A percentile compares a stretch with the other conserved stretches of the same genome.
These are phyloP conservation scores for Lates japonicus DNA, from an alignment of 2,797 vertebrate species.

Conservation along the genomic window DNA sequence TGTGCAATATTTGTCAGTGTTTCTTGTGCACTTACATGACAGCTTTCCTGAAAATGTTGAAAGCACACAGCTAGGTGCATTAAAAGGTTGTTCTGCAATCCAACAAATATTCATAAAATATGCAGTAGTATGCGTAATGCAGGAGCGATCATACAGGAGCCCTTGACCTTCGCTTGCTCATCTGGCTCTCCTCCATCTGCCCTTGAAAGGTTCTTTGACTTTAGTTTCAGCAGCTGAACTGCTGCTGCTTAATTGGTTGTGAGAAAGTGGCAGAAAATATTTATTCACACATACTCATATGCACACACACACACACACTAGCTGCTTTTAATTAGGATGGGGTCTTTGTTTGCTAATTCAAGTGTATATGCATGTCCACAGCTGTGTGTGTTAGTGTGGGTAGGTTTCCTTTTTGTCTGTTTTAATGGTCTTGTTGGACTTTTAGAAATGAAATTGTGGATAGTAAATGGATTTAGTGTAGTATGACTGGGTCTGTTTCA, in stretches of 20 bases:
- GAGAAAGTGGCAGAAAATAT: slow-evolving; percentile 85
- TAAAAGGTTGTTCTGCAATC: slow-evolving; percentile 33
- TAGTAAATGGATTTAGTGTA: slow-evolving; percentile 65
- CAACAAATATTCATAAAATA: slow-evolving; percentile 61
- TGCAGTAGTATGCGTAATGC: slow-evolving; percentile 48
- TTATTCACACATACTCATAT: slow-evolving; percentile 52
- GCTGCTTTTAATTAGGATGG: slow-evolving; percentile 75
- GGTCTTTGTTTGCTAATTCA: slow-evolving; percentile 44
- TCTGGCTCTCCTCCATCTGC: slow-evolving; percentile 33
- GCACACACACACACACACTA: slow-evolving; percentile 67
- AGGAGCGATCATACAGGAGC: slow-evolving; percentile 38
- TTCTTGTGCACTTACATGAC: not conserved
- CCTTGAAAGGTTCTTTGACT: slow-evolving; percentile 50
- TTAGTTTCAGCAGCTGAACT: slow-evolving; percentile 46
- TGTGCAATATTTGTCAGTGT: not conserved
- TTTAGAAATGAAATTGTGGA: slow-evolving; percentile 66
- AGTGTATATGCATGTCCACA: slow-evolving; percentile 29
- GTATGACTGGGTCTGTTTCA: slow-evolving; percentile 63
- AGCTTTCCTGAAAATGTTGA: slow-evolving; percentile 30
- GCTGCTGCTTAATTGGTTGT: slow-evolving; percentile 72
- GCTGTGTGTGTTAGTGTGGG: slow-evolving; percentile 12
- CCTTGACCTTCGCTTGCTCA: slow-evolving; percentile 45
- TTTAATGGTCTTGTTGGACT: slow-evolving; percentile 68
- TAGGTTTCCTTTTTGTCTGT: slow-evolving; percentile 29
- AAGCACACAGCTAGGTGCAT: slow-evolving; percentile 2